These are phyloP conservation scores for Argyresthia goedartella DNA, from an alignment of 2,888 invertebrate genomes.

Conservation along the genomic window DNA sequence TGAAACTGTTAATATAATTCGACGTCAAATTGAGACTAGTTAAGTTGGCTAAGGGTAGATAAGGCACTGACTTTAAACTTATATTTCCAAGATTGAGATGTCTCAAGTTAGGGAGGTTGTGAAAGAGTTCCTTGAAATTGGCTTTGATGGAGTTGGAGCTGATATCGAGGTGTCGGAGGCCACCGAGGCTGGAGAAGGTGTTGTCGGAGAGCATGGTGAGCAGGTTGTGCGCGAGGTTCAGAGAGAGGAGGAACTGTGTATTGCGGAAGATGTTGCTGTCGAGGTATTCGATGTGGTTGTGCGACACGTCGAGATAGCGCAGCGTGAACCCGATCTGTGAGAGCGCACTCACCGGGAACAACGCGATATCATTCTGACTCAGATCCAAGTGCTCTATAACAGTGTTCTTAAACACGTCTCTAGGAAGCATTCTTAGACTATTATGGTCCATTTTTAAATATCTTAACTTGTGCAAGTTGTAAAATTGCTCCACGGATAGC, in stretches of 20 bases:
- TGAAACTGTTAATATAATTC: conserved; percentile 80
- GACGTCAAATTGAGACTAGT: conserved; percentile 84
- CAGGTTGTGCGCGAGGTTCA: conserved; percentile 85
- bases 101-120: conserved; percentile 86
- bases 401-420: conserved; percentile 85
- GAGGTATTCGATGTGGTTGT: conserved; percentile 86
- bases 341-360: conserved; percentile 84
- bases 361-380: conserved; percentile 81
- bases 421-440: conserved; percentile 78
- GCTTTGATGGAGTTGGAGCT: conserved; percentile 86
- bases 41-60: conserved; percentile 82
- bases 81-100: conserved; percentile 82
- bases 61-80: conserved; percentile 82
- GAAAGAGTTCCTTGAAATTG: conserved; percentile 89
- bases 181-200: conserved; percentile 86
- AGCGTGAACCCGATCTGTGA: conserved; percentile 85
- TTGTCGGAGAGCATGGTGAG: conserved; percentile 89
- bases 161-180: conserved; percentile 83
- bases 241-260: conserved; percentile 81
- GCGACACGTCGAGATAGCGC: conserved; percentile 81
- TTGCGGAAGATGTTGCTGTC: conserved; percentile 90
- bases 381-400: conserved; percentile 85
- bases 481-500: conserved; percentile 84
- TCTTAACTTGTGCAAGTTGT: conserved; percentile 79
- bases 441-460: conserved; percentile 81